Evolutionary conservation across 2,113 vertebrate genomes (phyloP).

Genomic region (Dipodomys ordii): DNA sequence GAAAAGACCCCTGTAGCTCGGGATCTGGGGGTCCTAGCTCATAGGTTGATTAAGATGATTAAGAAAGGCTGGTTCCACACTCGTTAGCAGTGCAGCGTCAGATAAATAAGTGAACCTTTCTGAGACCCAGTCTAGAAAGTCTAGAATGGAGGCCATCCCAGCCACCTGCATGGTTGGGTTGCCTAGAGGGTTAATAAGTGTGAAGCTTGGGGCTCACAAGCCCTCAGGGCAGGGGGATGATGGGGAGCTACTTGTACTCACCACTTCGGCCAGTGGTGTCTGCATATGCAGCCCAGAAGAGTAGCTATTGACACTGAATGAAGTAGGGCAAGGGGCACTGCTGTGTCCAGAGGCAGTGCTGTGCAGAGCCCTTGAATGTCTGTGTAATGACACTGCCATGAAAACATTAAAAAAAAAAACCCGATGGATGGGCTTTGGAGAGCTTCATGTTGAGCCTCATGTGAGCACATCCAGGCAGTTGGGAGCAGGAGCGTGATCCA

Average conservation of each 20-base stretch:
- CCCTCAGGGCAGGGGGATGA: rapidly evolving
- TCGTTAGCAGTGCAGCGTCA: neutral
- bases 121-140: neutral
- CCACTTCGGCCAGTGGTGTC: no score
- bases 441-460: neutral
- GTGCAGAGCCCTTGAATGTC: neutral
- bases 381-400: neutral
- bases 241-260: no score
- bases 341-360: no score
- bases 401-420: neutral
- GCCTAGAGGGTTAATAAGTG: neutral
- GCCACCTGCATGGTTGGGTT: no score
- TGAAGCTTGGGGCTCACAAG: neutral
- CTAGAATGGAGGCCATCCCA: neutral
- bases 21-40: neutral
- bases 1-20: neutral
- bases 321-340: neutral
- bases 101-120: neutral
- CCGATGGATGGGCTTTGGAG: neutral
- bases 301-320: neutral
- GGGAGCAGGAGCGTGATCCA: neutral
- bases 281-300: no score
- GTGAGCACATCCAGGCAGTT: neutral
- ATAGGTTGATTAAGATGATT: no score
- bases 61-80: no score